phyloP scores from a whole-genome alignment of 2,888 invertebrate genomes.

The Ceramica pisi region DNA sequence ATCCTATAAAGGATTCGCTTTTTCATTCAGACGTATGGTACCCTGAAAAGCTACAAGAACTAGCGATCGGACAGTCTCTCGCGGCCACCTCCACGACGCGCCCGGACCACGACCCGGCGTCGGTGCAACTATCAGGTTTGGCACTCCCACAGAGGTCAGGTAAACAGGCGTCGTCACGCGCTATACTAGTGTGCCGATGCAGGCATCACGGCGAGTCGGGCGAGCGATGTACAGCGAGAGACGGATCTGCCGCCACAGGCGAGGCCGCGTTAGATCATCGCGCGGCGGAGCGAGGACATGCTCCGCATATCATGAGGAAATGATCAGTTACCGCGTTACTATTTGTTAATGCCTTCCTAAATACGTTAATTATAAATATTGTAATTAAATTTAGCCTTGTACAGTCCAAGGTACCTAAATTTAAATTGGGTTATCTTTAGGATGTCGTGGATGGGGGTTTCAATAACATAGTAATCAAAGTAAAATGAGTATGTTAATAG shows the following conservation, averaged over 20 bases:
- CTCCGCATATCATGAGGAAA: constrained; percentile 16
- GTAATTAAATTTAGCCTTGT: constrained; percentile 12
- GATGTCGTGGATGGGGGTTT: not conserved
- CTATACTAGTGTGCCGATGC: not conserved
- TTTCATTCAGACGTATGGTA: too few species aligned
- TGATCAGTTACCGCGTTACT: constrained; percentile 2
- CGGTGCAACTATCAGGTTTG: too few species aligned
- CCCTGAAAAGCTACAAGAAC: not conserved
- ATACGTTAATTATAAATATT: not conserved
- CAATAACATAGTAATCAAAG: not conserved
- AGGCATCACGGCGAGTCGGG: not conserved
- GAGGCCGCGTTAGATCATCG: constrained; percentile 9
- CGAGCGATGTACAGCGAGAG: not conserved
- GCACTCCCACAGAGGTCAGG: constrained; percentile 11
- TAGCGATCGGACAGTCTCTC: too few species aligned
- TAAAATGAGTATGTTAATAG: not conserved
- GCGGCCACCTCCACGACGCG: not conserved
- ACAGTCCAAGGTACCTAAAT: constrained; percentile 50
- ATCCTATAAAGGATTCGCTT: too few species aligned
- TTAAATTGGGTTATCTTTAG: constrained; percentile 2
- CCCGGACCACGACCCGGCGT: not conserved
- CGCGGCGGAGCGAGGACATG: constrained; percentile 11
- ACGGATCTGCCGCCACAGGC: not conserved
- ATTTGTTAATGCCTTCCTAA: constrained; percentile 35
- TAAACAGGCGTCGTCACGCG: not conserved